Percentiles rank a stretch among this genome's conserved stretches.
These are phyloP conservation scores for Hemicentrotus pulcherrimus DNA, from an alignment of 35 echinoderm and acorn worm species.

Conservation along the genomic window DNA sequence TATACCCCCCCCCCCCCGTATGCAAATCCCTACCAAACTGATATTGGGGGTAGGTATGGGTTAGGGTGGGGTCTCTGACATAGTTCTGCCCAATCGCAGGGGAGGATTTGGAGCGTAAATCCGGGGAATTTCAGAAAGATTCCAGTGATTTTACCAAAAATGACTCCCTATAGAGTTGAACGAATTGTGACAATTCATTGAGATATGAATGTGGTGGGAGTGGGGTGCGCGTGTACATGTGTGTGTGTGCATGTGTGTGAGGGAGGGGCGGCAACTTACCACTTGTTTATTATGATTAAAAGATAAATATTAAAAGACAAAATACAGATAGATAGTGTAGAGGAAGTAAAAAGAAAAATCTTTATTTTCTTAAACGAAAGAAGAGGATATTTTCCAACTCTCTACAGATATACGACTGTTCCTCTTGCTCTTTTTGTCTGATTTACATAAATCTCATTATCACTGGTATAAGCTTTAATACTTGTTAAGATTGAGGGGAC, in stretches of 20 bases:
- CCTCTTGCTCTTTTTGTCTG: background rate
- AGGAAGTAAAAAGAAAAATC: background rate
- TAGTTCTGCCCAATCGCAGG: background rate
- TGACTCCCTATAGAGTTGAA: constrained; percentile 2
- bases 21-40: background rate
- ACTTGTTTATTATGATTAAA: too few relatives aligned
- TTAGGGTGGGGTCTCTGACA: background rate
- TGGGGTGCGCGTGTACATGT: background rate
- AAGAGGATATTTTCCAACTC: background rate
- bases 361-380: background rate
- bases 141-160: constrained; percentile 44
- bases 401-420: background rate
- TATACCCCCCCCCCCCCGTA: background rate
- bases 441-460: constrained; percentile 14
- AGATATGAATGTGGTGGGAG: background rate
- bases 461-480: background rate
- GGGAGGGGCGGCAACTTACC: too few relatives aligned
- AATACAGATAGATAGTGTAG: background rate
- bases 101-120: constrained; percentile 50
- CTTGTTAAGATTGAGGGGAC: background rate
- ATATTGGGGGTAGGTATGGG: background rate
- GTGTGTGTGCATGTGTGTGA: too few relatives aligned
- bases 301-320: too few relatives aligned
- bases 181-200: background rate
- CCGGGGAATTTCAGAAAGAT: constrained; percentile 40